Evolutionary conservation across 2,113 vertebrate species (phyloP), one percentile per base, ranked within the genome.

Genomic region (Martes martes): DNA sequence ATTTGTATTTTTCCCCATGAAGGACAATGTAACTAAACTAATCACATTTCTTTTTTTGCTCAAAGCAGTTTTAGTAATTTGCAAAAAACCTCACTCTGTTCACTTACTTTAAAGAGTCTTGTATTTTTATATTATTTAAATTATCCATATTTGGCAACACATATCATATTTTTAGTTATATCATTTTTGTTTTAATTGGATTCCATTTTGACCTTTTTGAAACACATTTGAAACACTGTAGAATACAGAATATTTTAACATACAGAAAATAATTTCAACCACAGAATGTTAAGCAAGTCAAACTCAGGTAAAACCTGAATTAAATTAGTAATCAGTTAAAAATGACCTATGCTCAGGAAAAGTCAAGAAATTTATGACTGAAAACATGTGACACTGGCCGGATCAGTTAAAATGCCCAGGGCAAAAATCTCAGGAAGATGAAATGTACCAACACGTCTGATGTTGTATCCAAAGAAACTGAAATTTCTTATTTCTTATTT

Each of bases 101-200:
- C 76, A 89, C 65, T 42, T 59, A 67, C 36, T 33, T 80, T 21
- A 94, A 89, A 67, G 18, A 93, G 31, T n/a, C 55, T 57, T 50
- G 24, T 39, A 96, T 57, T 96, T 93, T 96, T 95, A 65, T 55
- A 26, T 65, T 86, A 95, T 86, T 93, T 74, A 39, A 69, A 47
- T 84, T 85, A 92, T 45, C 33, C 88, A 33, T 94, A 85, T 92
- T 59, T 67, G 19, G 16, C 6, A 76, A 65, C 11, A 93, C 45
- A 71, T 45, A 47, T 31, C 85, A 11, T 18, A 63, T 85, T 65
- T 93, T 97, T 71, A 28, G 86, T 36, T 59, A 19, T n/a, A 42
- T 42, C 4, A 69, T 52, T 89, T 67, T 36, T 61, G 42, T 91
- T 96, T 89, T 24, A 55, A 65, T n/a, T 95, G 21, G 23, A 74